These are phyloP conservation scores for Catocala sponsa DNA, from an alignment of 2,888 invertebrate genomes.

Conservation along the genomic window DNA sequence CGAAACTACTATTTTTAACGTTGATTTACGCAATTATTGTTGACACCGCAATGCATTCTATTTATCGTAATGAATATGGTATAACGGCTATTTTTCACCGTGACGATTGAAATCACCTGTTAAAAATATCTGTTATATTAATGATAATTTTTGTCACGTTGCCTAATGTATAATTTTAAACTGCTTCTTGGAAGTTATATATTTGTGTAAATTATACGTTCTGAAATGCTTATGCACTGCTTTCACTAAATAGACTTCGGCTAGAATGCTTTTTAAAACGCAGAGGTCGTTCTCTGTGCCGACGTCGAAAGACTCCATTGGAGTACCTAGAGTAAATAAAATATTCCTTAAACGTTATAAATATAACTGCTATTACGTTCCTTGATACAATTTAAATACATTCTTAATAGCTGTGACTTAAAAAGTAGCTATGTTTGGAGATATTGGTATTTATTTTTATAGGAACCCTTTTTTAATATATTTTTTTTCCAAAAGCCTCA, in stretches of 20 bases:
- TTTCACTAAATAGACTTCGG: conserved; percentile 77
- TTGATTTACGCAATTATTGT: conserved; percentile 31
- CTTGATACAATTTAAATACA: no score
- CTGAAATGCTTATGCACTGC: conserved; percentile 65
- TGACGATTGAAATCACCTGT: no score
- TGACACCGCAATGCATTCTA: no score
- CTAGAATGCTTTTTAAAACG: conserved; percentile 95
- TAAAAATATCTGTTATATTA: no score
- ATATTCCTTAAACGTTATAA: background rate
- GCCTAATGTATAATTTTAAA: background rate
- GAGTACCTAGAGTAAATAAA: conserved; percentile 79
- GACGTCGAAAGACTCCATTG: conserved; percentile 93
- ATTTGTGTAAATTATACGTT: conserved; percentile 48
- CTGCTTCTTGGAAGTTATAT: conserved; percentile 11
- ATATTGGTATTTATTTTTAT: no score
- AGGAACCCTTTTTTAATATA: no score
- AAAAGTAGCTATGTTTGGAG: no score
- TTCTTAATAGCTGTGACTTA: no score
- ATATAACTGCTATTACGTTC: no score
- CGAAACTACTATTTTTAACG: conserved; percentile 23
- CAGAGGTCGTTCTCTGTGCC: conserved; percentile 98
- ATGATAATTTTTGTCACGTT: background rate
- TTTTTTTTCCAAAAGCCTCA: no score
- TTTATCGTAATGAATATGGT: no score
- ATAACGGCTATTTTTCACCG: no score